Percentiles rank a stretch among this genome's conserved stretches.
Conservation (phyloP, 1,140 invertebrate species). For the Homarus americanus region DNA sequence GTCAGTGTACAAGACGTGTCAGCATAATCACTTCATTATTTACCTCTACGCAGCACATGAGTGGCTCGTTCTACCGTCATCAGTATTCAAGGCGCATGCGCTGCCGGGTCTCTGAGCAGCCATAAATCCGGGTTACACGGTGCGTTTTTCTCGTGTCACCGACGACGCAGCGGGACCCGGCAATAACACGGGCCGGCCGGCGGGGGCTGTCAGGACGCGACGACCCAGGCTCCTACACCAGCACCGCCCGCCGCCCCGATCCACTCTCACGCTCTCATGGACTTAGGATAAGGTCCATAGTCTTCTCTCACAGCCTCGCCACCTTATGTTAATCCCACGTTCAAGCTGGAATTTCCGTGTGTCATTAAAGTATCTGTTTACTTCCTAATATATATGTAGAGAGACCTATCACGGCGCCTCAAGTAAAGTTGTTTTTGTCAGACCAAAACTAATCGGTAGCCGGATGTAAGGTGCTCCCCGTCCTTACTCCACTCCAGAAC, state of each 20-base stretch:
- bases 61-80: conserved; percentile 31
- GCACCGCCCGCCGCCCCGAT: background rate
- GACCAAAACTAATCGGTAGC: background rate
- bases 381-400: background rate
- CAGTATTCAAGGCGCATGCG: conserved; percentile 56
- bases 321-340: background rate
- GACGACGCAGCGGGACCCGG: conserved; percentile 64
- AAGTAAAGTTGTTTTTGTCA: background rate
- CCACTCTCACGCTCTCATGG: conserved; percentile 7
- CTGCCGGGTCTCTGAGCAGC: conserved; percentile 51
- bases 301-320: background rate
- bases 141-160: conserved; percentile 70
- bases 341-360: background rate
- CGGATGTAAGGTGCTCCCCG: background rate
- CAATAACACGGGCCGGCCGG: conserved; percentile 66
- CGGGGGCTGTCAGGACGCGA: conserved; percentile 57
- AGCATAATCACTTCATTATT: conserved; percentile 72
- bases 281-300: background rate
- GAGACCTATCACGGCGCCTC: background rate
- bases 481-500: background rate
- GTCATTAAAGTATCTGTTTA: background rate
- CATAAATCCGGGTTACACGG: conserved; percentile 72
- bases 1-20: conserved; percentile 41
- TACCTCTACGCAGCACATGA: conserved; percentile 43
- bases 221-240: background rate